These are phyloP conservation scores for Trissonchulus sp. DNA, from an alignment of 2,888 invertebrate genomes.

Conservation along the genomic window DNA sequence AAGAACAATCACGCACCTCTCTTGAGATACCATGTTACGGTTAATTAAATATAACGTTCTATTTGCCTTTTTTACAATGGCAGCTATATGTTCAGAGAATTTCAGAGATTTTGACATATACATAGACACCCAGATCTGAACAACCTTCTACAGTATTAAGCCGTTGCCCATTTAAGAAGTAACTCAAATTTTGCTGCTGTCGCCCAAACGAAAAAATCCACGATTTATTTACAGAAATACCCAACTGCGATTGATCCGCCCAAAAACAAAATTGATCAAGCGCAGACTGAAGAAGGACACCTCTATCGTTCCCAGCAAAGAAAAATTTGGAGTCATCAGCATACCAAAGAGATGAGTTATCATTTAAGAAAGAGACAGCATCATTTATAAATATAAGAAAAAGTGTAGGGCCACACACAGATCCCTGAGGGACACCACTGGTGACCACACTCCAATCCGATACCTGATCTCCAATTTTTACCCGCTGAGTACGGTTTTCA, in stretches of 20 bases:
- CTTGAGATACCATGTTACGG: not conserved
- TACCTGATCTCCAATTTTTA: not conserved
- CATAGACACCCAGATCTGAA: not conserved
- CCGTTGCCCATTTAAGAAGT: not conserved
- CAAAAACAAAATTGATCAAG: not conserved
- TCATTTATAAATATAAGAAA: slow-evolving; percentile 23
- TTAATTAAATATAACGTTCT: not conserved
- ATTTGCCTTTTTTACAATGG: slow-evolving; percentile 4
- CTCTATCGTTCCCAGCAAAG: not conserved
- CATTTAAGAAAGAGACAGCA: not conserved
- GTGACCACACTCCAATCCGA: not conserved
- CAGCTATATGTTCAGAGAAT: not conserved
- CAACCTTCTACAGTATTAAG: not conserved
- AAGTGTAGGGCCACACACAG: slow-evolving; percentile 19
- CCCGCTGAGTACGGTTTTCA: not conserved
- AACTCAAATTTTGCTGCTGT: not conserved
- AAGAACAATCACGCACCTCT: not conserved
- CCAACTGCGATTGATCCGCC: not conserved
- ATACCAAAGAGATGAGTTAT: not conserved
- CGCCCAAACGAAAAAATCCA: not conserved
- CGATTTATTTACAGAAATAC: slow-evolving; percentile 14
- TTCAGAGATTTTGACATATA: not conserved
- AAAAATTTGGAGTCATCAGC: slow-evolving; percentile 24
- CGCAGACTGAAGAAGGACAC: not conserved
- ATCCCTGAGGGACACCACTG: slow-evolving; percentile 23